Evolutionary conservation across 2,888 invertebrate genomes (phyloP).

Genomic region (Harmothoe impar): DNA sequence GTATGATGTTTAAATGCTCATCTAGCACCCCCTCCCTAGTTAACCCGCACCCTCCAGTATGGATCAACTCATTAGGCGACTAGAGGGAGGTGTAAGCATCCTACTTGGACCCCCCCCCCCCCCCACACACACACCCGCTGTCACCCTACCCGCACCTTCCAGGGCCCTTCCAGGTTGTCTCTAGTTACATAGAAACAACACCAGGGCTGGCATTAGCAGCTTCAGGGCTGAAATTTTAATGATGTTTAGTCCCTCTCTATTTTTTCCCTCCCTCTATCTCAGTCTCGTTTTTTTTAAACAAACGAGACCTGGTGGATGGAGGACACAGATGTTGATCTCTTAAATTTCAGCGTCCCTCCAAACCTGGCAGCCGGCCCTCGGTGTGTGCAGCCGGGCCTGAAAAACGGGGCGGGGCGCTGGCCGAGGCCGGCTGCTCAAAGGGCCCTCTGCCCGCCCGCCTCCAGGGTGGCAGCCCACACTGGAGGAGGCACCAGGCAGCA

Average conservation of each 20-base stretch:
- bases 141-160: constrained; percentile 23
- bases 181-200: constrained; percentile 39
- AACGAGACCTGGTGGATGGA: background rate
- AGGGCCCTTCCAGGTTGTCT: constrained; percentile 25
- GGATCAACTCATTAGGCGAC: too few species aligned
- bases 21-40: too few species aligned
- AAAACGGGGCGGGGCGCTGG: background rate
- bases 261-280: background rate
- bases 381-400: constrained; percentile 4
- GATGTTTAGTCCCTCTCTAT: constrained; percentile 32
- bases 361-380: background rate
- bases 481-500: too few species aligned
- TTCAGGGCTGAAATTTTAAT: constrained; percentile 58
- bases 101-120: background rate
- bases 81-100: too few species aligned
- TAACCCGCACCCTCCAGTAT: too few species aligned
- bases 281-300: background rate
- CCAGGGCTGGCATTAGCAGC: constrained; percentile 29
- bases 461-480: background rate
- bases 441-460: background rate
- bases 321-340: constrained; percentile 57
- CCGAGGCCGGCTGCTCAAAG: constrained; percentile 12
- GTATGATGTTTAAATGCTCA: too few species aligned
- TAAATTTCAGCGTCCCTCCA: constrained; percentile 30
- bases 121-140: background rate